These are phyloP conservation scores for Chionis minor DNA, from an alignment of 2,113 vertebrate species.

Conservation along the genomic window DNA sequence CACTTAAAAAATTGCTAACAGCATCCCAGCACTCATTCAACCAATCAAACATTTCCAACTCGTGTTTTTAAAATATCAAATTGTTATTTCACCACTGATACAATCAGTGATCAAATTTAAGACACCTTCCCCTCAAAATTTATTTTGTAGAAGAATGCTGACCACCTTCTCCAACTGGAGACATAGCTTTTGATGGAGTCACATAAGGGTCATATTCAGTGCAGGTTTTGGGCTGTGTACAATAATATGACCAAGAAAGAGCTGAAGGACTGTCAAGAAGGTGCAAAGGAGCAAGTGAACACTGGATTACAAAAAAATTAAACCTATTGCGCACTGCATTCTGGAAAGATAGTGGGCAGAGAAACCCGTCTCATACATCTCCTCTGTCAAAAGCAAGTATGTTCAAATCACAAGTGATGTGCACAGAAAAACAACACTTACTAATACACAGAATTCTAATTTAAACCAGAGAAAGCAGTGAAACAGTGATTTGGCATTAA, in stretches of 20 bases:
- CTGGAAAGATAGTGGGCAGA: background rate
- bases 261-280: background rate
- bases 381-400: background rate
- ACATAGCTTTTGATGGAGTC: background rate
- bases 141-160: background rate
- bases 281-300: background rate
- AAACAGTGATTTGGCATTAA: background rate
- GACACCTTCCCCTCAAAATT: background rate
- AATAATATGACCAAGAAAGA: background rate
- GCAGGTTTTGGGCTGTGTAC: background rate
- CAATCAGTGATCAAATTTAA: background rate
- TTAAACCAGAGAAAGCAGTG: background rate
- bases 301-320: background rate
- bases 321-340: background rate
- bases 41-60: background rate
- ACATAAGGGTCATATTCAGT: background rate
- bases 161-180: background rate
- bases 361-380: background rate
- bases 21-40: background rate
- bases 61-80: background rate
- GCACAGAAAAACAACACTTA: background rate
- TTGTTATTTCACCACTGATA: background rate
- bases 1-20: background rate
- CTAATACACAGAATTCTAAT: background rate
- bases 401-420: background rate